Evolutionary conservation across 2,888 invertebrate genomes (phyloP).

Genomic region (Stenchaetothrips biformis): DNA sequence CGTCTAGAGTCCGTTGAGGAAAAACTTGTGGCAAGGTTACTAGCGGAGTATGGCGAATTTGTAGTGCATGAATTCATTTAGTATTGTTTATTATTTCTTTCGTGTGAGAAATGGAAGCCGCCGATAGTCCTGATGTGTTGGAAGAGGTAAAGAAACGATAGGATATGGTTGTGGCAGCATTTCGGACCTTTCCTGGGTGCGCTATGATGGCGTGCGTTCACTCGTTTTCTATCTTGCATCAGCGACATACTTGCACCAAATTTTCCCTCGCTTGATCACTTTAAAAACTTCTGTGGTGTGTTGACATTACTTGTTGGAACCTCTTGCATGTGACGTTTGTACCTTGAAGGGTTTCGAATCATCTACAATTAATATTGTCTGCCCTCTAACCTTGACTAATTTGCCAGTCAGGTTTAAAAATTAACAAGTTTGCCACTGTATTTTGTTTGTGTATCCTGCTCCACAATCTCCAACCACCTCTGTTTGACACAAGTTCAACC

Average conservation of each 20-base stretch:
- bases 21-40: slow-evolving; percentile 23
- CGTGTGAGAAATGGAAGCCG: not conserved
- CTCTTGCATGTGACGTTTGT: too few species aligned
- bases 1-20: not conserved
- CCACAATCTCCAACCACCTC: not conserved
- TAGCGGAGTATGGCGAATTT: slow-evolving; percentile 8
- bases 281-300: not conserved
- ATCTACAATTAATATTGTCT: too few species aligned
- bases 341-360: too few species aligned
- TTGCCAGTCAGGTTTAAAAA: too few species aligned
- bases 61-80: slow-evolving; percentile 19
- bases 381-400: too few species aligned
- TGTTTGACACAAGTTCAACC: not conserved
- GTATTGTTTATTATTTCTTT: not conserved
- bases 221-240: not conserved
- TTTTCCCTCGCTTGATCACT: not conserved
- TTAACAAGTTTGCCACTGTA: not conserved
- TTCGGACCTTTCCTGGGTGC: not conserved
- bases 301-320: too few species aligned
- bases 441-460: not conserved
- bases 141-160: not conserved
- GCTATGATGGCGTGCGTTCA: not conserved
- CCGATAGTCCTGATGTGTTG: slow-evolving; percentile 4
- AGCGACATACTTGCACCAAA: not conserved
- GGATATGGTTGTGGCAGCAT: not conserved